Percentiles rank a stretch among this genome's conserved stretches.
These are phyloP conservation scores for Rafetus swinhoei DNA, from an alignment of 2,113 vertebrate species.

Conservation along the genomic window DNA sequence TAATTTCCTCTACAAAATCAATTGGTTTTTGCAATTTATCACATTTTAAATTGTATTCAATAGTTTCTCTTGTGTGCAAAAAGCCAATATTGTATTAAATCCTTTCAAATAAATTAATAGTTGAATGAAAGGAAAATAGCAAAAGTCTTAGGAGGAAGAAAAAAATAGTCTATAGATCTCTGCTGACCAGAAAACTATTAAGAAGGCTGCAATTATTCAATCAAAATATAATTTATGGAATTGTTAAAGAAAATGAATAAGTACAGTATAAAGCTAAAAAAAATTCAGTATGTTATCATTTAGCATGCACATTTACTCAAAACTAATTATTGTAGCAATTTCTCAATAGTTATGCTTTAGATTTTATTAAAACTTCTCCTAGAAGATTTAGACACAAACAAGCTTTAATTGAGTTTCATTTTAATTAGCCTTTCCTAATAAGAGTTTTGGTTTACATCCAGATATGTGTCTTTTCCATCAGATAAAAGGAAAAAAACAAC, in stretches of 20 bases:
- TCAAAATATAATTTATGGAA: conserved; percentile 6
- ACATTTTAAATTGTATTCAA: background rate
- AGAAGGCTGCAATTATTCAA: background rate
- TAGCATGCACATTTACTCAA: conserved; percentile 22
- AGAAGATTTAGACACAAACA: conserved; percentile 20
- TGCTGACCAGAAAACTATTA: background rate
- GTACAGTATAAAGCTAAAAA: background rate
- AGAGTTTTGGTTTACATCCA: conserved; percentile 53
- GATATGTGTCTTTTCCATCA: conserved; percentile 10
- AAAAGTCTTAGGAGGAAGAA: background rate
- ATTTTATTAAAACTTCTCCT: conserved; percentile 34
- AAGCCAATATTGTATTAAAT: background rate
- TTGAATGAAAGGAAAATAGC: background rate
- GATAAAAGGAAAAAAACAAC: conserved; percentile 8
- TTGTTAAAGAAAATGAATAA: conserved; percentile 6
- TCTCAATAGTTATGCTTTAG: conserved; percentile 32
- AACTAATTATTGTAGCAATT: conserved; percentile 27
- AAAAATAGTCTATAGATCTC: background rate
- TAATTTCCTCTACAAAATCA: background rate
- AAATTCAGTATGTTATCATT: background rate
- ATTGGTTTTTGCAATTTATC: background rate
- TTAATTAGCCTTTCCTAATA: conserved; percentile 30
- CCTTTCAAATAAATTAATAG: background rate
- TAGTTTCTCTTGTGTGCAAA: background rate
- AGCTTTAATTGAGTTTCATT: conserved; percentile 35